Percentiles rank a stretch among this genome's conserved stretches.
Evolutionary conservation across 2,113 vertebrate species (phyloP).

Genomic region (Hypocryptadius cinnamomeus): DNA sequence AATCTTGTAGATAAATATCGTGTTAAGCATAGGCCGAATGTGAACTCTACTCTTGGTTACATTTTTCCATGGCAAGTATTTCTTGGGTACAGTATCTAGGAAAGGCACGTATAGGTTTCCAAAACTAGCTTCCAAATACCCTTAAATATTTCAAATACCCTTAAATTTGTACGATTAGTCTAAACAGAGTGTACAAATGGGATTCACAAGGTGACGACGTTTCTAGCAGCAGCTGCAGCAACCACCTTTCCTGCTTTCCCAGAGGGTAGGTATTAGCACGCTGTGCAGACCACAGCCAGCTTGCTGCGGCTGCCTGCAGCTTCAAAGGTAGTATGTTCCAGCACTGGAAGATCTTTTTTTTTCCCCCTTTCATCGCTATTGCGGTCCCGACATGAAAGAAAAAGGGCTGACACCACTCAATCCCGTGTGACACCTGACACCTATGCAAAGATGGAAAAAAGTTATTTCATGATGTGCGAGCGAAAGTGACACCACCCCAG

Average conservation of each 20-base stretch:
- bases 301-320: neutral
- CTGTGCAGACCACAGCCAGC: neutral
- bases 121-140: neutral
- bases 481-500: neutral
- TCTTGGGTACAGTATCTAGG: neutral
- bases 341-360: neutral
- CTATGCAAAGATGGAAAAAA: neutral
- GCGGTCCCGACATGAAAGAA: neutral
- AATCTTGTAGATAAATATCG: neutral
- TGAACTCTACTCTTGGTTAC: neutral
- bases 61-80: neutral
- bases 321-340: neutral
- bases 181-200: neutral
- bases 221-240: constrained; percentile 16
- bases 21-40: neutral
- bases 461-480: neutral
- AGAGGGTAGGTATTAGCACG: neutral
- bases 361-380: neutral
- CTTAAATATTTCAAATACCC: neutral
- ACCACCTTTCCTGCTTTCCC: constrained; percentile 4
- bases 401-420: neutral
- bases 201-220: neutral
- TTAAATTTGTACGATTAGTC: neutral
- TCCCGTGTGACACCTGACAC: neutral
- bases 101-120: neutral